A percentile compares a stretch with the other conserved stretches of the same genome.
Evolutionary conservation across 2,888 invertebrate genomes (phyloP).

Genomic region (Cerceris rybyensis): DNA sequence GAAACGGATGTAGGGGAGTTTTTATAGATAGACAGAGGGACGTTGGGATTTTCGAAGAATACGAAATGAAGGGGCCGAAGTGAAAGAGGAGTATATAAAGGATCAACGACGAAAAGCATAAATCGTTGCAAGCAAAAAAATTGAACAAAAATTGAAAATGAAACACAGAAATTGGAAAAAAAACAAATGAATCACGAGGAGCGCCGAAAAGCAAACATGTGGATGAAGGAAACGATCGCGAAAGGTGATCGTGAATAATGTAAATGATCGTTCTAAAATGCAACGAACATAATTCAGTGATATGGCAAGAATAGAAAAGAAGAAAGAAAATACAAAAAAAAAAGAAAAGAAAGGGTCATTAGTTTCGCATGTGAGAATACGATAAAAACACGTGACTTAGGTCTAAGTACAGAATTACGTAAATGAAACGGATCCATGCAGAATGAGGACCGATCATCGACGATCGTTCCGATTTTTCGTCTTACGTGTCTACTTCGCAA

Average conservation of each 20-base stretch:
- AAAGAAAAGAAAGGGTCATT: constrained; percentile 29
- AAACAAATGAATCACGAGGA: constrained; percentile 14
- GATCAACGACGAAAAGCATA: constrained; percentile 31
- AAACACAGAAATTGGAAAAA: constrained; percentile 17
- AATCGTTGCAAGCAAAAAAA: constrained; percentile 25
- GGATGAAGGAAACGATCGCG: constrained; percentile 14
- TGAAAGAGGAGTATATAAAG: constrained; percentile 23
- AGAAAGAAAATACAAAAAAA: not conserved
- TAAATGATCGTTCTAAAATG: constrained; percentile 23
- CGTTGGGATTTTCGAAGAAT: constrained; percentile 14
- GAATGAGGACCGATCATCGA: constrained; percentile 32
- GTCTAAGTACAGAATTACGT: constrained; percentile 30
- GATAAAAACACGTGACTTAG: constrained; percentile 10
- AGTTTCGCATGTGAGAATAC: constrained; percentile 11
- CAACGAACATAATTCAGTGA: constrained; percentile 27
- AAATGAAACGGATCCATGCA: constrained; percentile 48
- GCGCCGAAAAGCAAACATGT: constrained; percentile 42
- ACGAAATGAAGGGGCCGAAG: constrained; percentile 28
- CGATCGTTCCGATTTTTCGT: constrained; percentile 17
- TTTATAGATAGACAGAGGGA: constrained; percentile 9
- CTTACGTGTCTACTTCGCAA: constrained; percentile 35
- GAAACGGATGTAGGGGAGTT: constrained; percentile 8
- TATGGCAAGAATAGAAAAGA: constrained; percentile 32
- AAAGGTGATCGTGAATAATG: constrained; percentile 3
- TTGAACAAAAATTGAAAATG: too few relatives aligned